Base-by-base conservation (phyloP, 2,888 invertebrate species). In the Graphium colonna region DNA sequence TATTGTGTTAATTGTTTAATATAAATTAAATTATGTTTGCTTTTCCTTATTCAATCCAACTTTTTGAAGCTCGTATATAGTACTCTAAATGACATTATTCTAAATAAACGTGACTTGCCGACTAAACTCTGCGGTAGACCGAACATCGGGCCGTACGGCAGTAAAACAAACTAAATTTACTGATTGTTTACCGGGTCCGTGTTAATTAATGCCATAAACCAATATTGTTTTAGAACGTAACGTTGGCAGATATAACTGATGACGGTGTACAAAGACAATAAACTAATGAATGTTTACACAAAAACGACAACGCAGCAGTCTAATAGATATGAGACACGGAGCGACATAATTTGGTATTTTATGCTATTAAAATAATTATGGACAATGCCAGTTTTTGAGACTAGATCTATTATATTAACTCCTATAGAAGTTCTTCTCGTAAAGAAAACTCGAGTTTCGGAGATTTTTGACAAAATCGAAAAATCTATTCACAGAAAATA, bases 131-230 rank as follows among this genome's bases (percentile, higher is more conserved):
- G 17, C n/a, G 38, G 38, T 38, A 18, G 38, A 21, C 38, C 38
- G 1, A 13, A 36, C 36, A 36, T 36, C 36, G 12, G 12, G 12
- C 12, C 36, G 36, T 36, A 13, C 36, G 36, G 36, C 13, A 12
- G n/a, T 36, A 36, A 36, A 36, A 36, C 21, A 46, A 46, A 26
- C 38, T 18, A 38, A 18, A 46, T 46, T 36, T 38, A 5, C 9
- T 21, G 36, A 13, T 13, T 46, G 21, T 46, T 9, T 21, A 13
- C 38, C 15, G 16, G 21, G 17, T 38, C 21, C 15, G 21, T 46
- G 46, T 21, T 38, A 38, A 38, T 46, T 46, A 21, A 18, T 13
- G 38, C 13, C 18, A 18, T 21, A 8, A 18, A 13, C 13, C 18
- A 38, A 46, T 21, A 21, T 9, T 36, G 3, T 38, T 38, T 38